These are phyloP conservation scores for Dryomyza anilis DNA, from an alignment of 2,888 invertebrate species.

Conservation along the genomic window DNA sequence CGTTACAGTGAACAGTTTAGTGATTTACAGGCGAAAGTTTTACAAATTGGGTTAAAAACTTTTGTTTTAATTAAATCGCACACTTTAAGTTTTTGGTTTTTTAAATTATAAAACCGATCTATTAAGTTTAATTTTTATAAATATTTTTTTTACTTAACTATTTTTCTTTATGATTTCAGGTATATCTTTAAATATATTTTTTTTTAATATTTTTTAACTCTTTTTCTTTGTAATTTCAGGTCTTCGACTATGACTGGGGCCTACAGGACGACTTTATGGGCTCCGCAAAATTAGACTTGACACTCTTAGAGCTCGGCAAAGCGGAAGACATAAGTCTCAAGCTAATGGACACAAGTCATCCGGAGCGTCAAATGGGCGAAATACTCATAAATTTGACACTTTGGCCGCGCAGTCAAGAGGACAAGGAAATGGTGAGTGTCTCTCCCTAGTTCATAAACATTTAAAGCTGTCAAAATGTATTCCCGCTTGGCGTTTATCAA, in stretches of 20 bases:
- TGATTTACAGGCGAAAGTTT: too few species aligned
- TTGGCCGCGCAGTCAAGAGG: slow-evolving; percentile 92
- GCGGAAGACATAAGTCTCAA: slow-evolving; percentile 78
- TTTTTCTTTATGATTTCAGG: too few species aligned
- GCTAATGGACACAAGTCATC: slow-evolving; percentile 72
- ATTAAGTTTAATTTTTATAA: too few species aligned
- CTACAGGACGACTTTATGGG: slow-evolving; percentile 98
- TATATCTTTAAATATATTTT: too few species aligned
- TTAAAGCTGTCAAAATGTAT: neutral
- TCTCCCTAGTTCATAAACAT: neutral
- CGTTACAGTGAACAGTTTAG: too few species aligned
- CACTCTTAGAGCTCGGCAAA: slow-evolving; percentile 78
- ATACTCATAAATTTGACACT: slow-evolving; percentile 81
- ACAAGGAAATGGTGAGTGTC: slow-evolving; percentile 83
- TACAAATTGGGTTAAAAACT: too few species aligned
- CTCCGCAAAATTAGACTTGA: slow-evolving; percentile 81
- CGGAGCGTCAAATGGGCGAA: slow-evolving; percentile 77
- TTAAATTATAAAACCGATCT: too few species aligned
- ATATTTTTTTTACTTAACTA: too few species aligned
- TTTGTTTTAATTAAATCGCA: too few species aligned
- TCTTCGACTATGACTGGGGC: slow-evolving; percentile 98
- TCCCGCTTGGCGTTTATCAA: neutral
- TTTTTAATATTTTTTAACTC: neutral
- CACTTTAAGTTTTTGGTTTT: too few species aligned
- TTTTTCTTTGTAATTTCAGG: slow-evolving; percentile 61